These are phyloP conservation scores for Nasalis larvatus DNA, from an alignment of 2,113 vertebrate genomes.

Conservation along the genomic window DNA sequence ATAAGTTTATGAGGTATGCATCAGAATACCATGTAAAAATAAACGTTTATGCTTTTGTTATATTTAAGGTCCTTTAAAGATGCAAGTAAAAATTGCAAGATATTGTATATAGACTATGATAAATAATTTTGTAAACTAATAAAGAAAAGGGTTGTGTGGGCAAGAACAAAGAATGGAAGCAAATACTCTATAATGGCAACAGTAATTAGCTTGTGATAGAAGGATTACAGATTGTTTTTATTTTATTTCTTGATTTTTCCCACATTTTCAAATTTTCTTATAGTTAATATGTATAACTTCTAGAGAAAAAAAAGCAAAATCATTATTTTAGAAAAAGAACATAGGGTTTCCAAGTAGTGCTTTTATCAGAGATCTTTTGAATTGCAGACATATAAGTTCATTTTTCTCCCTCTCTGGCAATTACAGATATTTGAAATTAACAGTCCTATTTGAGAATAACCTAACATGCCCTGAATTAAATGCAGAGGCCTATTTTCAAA, in stretches of 20 bases:
- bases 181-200: not conserved
- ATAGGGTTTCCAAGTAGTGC: not conserved
- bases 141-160: not conserved
- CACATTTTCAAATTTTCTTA: not conserved
- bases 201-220: not conserved
- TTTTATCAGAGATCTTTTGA: constrained; percentile 21
- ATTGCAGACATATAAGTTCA: not conserved
- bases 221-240: not conserved
- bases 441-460: constrained; percentile 49
- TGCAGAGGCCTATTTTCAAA: constrained; percentile 63
- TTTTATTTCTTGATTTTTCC: constrained; percentile 25
- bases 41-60: constrained; percentile 6
- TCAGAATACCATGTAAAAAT: not conserved
- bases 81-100: not conserved
- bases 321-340: constrained; percentile 32
- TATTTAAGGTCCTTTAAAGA: not conserved
- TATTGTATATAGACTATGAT: not conserved
- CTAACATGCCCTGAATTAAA: constrained; percentile 64
- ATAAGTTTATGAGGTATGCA: not conserved
- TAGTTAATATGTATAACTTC: not conserved
- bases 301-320: not conserved
- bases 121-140: constrained; percentile 26
- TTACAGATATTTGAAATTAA: constrained; percentile 46
- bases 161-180: not conserved
- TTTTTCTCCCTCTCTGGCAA: constrained; percentile 24